Base-by-base conservation (phyloP, 2,888 invertebrate genomes). In the Stictocephala bisonia region DNA sequence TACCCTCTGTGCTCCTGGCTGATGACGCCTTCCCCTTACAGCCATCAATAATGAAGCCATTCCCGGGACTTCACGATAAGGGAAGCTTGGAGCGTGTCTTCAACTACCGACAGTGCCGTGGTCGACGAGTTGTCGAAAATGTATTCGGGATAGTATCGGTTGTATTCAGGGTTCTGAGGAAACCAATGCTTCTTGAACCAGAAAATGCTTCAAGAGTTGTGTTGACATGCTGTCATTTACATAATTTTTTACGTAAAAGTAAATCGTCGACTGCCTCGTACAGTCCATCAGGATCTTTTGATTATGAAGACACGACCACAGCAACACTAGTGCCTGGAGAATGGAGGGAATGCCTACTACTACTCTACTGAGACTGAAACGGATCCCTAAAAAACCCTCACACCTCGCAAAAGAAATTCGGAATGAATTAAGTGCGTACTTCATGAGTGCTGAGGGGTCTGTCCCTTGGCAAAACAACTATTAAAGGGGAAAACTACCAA, bases 71-170 rank as follows among this genome's bases (percentile, higher is more conserved):
- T 18, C 74, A 77, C 70, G 71, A 60, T 13, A 78, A 74, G 71
- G 78, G 75, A 24, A 58, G 73, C 29, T 13, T 15, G 7, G 64
- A 80, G 72, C 77, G 77, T 71, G 77, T 81, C 31, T 81, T 80
- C 73, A 82, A 82, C 76, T 81, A 81, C 71, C 70, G 81, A 9
- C 75, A 80, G 35, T 78, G 78, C 69, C 74, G 80, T 50, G 78
- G 74, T 11, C 70, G 78, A 2, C 73, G 79, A 71, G 79, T 81
- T 24, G 79, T 82, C 40, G 81, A 82, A 76, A 76, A 79, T 74
- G 75, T 69, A 9, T 78, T 79, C 53, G 77, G 78, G 13, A 77
- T 78, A 18, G 18, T 73, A n/a, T 50, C 74, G 1, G 40, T 75
- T 13, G 73, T 77, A 15, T 79, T 79, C 72, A n/a, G 79, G 48